These are phyloP conservation scores for Leptodactylus fallax DNA, from an alignment of 2,797 vertebrate genomes.

Conservation along the genomic window DNA sequence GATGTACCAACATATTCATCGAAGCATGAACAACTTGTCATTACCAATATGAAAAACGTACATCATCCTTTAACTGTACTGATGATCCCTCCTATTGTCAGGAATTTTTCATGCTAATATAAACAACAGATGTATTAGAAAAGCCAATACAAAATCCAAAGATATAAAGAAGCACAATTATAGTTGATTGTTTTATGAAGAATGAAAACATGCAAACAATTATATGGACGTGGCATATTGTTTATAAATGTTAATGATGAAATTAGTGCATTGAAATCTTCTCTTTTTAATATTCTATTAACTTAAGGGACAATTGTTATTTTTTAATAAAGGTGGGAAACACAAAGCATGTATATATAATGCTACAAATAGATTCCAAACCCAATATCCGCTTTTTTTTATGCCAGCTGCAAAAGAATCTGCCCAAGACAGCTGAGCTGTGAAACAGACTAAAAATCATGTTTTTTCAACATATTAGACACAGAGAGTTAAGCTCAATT, in stretches of 20 bases:
- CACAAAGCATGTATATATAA: conserved; percentile 1
- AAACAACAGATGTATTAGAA: conserved; percentile 45
- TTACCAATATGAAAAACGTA: conserved; percentile 55
- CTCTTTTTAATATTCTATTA: conserved; percentile 21
- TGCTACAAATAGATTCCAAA: background rate
- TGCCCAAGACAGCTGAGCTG: conserved; percentile 1
- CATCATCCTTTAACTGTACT: conserved; percentile 51
- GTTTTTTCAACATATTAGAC: background rate
- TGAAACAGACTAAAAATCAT: background rate
- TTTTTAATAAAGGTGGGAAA: conserved; percentile 15
- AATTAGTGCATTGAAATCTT: conserved; percentile 20
- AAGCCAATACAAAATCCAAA: conserved; percentile 20
- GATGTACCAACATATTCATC: conserved; percentile 54
- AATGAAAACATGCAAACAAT: background rate
- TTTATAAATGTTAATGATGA: conserved; percentile 19
- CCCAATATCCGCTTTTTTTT: background rate
- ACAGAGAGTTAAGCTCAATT: background rate
- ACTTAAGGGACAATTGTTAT: conserved; percentile 5
- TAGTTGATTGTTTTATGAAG: conserved; percentile 21
- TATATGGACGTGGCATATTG: conserved; percentile 14
- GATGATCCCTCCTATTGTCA: conserved; percentile 49
- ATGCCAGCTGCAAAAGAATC: background rate
- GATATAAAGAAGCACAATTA: conserved; percentile 17
- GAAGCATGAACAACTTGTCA: conserved; percentile 59
- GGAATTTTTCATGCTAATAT: conserved; percentile 54